These are phyloP conservation scores for Apostichopus parvimensis DNA, from an alignment of 35 echinoderm and acorn worm genomes.

Conservation along the genomic window DNA sequence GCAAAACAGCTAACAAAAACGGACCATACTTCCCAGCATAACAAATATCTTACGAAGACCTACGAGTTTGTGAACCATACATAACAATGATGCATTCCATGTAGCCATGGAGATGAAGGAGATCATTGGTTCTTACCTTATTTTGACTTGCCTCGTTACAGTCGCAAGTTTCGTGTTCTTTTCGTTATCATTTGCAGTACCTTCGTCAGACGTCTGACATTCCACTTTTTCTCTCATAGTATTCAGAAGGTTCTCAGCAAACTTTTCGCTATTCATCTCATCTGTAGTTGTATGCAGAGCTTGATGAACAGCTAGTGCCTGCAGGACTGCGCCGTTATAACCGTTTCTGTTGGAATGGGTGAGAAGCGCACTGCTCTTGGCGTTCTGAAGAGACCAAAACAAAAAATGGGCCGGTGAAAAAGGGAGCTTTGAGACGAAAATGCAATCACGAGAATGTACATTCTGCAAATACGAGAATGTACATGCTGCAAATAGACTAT, in stretches of 20 bases:
- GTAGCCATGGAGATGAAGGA: not conserved
- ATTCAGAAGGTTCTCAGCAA: slow-evolving; percentile 64
- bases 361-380: slow-evolving; percentile 67
- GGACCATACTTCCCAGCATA: too few relatives aligned
- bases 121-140: not conserved
- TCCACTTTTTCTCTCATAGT: slow-evolving; percentile 74
- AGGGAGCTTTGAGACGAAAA: too few relatives aligned
- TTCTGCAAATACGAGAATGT: too few relatives aligned
- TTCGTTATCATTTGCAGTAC: not conserved
- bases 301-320: slow-evolving; percentile 74
- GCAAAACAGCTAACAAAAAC: too few relatives aligned
- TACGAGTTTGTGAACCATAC: too few relatives aligned
- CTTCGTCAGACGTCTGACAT: not conserved
- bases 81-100: too few relatives aligned
- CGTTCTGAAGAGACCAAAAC: slow-evolving; percentile 47
- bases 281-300: slow-evolving; percentile 66
- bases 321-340: slow-evolving; percentile 90
- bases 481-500: too few relatives aligned
- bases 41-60: too few relatives aligned
- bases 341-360: slow-evolving; percentile 82
- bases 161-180: not conserved
- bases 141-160: not conserved
- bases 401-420: too few relatives aligned
- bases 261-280: slow-evolving; percentile 55
- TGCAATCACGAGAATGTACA: too few relatives aligned